Conservation (phyloP, 1,140 invertebrate genomes). For the Oedothorax gibbosus region DNA sequence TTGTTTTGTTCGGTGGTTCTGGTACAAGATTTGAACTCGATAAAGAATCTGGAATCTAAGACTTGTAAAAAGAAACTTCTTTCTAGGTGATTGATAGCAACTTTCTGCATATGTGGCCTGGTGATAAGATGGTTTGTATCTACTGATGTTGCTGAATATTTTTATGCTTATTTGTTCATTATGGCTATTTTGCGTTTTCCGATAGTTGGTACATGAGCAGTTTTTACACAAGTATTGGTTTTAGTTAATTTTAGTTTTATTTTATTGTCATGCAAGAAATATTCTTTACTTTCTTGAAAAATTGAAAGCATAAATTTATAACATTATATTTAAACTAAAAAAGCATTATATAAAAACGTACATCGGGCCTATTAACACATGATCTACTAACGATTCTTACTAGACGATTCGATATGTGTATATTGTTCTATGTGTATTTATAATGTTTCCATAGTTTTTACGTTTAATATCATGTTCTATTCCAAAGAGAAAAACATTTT, state of each 20-base stretch:
- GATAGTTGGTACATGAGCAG: not conserved
- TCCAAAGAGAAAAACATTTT: too few relatives aligned
- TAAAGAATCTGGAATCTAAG: not conserved
- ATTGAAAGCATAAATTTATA: too few relatives aligned
- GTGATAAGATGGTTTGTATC: not conserved
- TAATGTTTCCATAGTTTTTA: too few relatives aligned
- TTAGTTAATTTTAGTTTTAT: not conserved
- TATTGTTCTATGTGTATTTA: too few relatives aligned
- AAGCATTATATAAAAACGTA: too few relatives aligned
- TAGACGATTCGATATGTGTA: too few relatives aligned
- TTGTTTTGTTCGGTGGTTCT: conserved; percentile 25
- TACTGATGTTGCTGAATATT: not conserved
- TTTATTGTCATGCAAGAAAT: not conserved
- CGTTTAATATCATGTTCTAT: too few relatives aligned
- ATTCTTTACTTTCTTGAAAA: too few relatives aligned
- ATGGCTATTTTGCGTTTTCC: not conserved
- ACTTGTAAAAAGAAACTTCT: not conserved
- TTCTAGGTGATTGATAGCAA: conserved; percentile 11
- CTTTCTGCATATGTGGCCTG: not conserved
- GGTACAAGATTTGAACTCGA: conserved; percentile 21
- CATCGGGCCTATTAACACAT: too few relatives aligned
- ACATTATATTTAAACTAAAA: too few relatives aligned
- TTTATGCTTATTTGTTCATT: not conserved
- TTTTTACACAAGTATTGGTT: not conserved
- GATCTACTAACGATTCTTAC: too few relatives aligned